phyloP scores from a whole-genome alignment of 1,140 invertebrate species.

The Drosophila bifasciata region DNA sequence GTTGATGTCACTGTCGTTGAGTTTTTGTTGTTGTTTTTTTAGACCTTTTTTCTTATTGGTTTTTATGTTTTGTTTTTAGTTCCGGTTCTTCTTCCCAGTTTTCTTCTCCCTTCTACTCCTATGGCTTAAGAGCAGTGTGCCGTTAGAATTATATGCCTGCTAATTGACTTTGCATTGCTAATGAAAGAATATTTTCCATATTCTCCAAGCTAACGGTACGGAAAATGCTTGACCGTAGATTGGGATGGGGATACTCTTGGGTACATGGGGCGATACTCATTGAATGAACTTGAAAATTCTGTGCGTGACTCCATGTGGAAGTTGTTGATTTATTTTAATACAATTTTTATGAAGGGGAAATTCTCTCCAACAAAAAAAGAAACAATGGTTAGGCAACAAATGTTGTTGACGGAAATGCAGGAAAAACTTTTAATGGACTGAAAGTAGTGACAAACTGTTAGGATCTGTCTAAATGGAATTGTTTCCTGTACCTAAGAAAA shows the following conservation, averaged over 20 bases:
- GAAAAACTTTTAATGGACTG: no score
- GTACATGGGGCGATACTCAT: constrained; percentile 26
- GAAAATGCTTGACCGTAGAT: constrained; percentile 41
- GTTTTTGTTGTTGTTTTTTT: constrained; percentile 12
- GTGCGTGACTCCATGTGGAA: constrained; percentile 23
- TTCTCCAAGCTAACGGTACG: constrained; percentile 66
- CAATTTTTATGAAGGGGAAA: constrained; percentile 11
- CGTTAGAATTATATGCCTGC: constrained; percentile 66
- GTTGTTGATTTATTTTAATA: constrained; percentile 30
- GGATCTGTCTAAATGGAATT: no score
- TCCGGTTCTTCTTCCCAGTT: constrained; percentile 53
- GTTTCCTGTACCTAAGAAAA: no score
- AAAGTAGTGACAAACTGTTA: no score
- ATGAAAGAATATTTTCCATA: constrained; percentile 66
- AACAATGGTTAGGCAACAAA: background rate
- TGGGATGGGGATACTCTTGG: background rate
- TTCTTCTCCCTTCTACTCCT: constrained; percentile 3
- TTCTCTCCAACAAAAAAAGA: background rate
- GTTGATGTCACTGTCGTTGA: constrained; percentile 54
- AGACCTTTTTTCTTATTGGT: constrained; percentile 55
- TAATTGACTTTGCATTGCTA: constrained; percentile 66
- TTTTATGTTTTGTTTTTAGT: constrained; percentile 61
- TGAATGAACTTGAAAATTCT: constrained; percentile 50
- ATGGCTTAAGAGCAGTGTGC: constrained; percentile 22
- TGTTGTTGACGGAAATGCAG: no score